Conservation (phyloP, 2,797 vertebrate genomes). For the Phalloptychus januarius region DNA sequence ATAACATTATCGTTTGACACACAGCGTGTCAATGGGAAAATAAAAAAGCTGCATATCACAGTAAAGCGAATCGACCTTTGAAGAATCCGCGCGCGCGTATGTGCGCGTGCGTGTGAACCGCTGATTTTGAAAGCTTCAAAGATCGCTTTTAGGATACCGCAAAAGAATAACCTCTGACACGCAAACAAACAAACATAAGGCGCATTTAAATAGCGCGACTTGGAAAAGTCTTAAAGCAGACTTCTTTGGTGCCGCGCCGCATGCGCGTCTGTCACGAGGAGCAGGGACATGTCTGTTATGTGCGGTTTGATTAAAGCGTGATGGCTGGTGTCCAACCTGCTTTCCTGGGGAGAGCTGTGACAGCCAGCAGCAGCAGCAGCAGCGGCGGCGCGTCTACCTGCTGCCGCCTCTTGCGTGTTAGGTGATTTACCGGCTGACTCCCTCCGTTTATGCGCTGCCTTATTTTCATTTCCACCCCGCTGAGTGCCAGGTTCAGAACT, state of each 20-base stretch:
- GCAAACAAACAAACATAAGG: slow-evolving; percentile 83
- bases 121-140: slow-evolving; percentile 83
- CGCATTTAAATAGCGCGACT: slow-evolving; percentile 81
- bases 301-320: slow-evolving; percentile 84
- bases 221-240: slow-evolving; percentile 74
- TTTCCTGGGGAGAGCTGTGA: slow-evolving; percentile 79
- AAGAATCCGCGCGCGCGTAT: slow-evolving; percentile 62
- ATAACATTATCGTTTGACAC: slow-evolving; percentile 84
- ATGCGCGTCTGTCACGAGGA: slow-evolving; percentile 64
- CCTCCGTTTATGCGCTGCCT: slow-evolving; percentile 82
- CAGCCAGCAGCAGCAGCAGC: slow-evolving; percentile 78
- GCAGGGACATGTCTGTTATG: slow-evolving; percentile 81
- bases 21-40: slow-evolving; percentile 63
- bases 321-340: slow-evolving; percentile 83
- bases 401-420: slow-evolving; percentile 79
- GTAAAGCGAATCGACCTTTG: slow-evolving; percentile 78
- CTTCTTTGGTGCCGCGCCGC: slow-evolving; percentile 59
- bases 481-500: slow-evolving; percentile 87
- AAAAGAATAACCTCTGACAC: slow-evolving; percentile 83
- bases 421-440: slow-evolving; percentile 86
- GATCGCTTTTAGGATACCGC: slow-evolving; percentile 79
- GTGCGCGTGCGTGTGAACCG: slow-evolving; percentile 58
- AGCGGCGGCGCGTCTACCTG: slow-evolving; percentile 79
- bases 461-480: slow-evolving; percentile 86
- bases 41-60: slow-evolving; percentile 69